Evolutionary conservation across 2,797 vertebrate species (phyloP).

Genomic region (Hippoglossus hippoglossus): DNA sequence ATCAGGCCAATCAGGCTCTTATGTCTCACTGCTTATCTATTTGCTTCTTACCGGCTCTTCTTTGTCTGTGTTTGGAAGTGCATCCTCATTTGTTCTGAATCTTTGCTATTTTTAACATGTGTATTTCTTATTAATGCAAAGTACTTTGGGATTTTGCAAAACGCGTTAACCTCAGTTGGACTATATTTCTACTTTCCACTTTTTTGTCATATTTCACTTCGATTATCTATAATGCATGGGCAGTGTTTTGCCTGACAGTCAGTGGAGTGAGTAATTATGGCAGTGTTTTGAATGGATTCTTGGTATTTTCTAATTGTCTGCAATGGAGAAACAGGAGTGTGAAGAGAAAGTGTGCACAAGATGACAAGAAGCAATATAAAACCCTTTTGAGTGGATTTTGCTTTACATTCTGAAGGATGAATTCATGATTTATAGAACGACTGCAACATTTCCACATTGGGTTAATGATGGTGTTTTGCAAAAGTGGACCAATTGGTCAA

Average conservation of each 20-base stretch:
- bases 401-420: conserved; percentile 27
- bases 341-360: conserved; percentile 36
- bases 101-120: too few species aligned
- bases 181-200: background rate
- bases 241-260: background rate
- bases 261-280: background rate
- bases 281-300: conserved; percentile 17
- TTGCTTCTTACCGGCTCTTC: too few species aligned
- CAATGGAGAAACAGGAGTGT: conserved; percentile 20
- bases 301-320: conserved; percentile 35
- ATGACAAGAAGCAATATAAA: conserved; percentile 31
- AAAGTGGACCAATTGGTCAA: background rate
- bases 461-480: background rate
- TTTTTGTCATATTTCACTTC: background rate
- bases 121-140: too few species aligned
- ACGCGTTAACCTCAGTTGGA: background rate
- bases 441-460: background rate
- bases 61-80: too few species aligned
- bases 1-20: too few species aligned
- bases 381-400: conserved; percentile 15
- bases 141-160: background rate
- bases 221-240: background rate
- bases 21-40: too few species aligned
- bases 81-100: too few species aligned
- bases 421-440: background rate